Percentiles rank a stretch among this genome's conserved stretches.
Conservation (phyloP, 2,797 vertebrate species). For the Monodelphis domestica region DNA sequence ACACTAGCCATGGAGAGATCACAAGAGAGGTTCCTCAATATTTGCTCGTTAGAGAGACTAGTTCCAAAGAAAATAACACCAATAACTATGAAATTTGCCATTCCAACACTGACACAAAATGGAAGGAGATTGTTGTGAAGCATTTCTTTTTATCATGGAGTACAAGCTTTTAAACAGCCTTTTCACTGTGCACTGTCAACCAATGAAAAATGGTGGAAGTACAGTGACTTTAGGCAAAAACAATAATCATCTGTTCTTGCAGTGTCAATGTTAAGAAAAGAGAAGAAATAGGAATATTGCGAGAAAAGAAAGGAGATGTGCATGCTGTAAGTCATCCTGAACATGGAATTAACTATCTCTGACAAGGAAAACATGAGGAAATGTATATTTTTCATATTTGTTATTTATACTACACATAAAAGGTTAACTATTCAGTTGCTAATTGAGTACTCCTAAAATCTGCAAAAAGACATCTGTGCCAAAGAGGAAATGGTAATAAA, state of each 20-base stretch:
- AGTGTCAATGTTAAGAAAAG: slow-evolving; percentile 54
- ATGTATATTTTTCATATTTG: slow-evolving; percentile 21
- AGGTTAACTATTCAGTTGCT: not conserved
- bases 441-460: slow-evolving; percentile 23
- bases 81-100: slow-evolving; percentile 45
- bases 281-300: not conserved
- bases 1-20: slow-evolving; percentile 35
- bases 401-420: not conserved
- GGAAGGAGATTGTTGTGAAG: slow-evolving; percentile 50
- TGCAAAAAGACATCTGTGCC: not conserved
- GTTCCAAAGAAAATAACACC: slow-evolving; percentile 20
- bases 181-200: slow-evolving; percentile 30
- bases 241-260: slow-evolving; percentile 45
- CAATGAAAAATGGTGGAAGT: slow-evolving; percentile 65
- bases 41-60: slow-evolving; percentile 44
- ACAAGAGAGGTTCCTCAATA: not conserved
- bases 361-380: slow-evolving; percentile 25
- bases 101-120: slow-evolving; percentile 50
- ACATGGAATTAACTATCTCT: slow-evolving; percentile 35
- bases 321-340: not conserved
- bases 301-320: not conserved
- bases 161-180: slow-evolving; percentile 37
- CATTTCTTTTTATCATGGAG: slow-evolving; percentile 50
- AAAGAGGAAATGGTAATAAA: not conserved
- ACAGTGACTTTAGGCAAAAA: slow-evolving; percentile 54